Evolutionary conservation across 2,797 vertebrate species (phyloP).

Genomic region (Cyclura pinguis): DNA sequence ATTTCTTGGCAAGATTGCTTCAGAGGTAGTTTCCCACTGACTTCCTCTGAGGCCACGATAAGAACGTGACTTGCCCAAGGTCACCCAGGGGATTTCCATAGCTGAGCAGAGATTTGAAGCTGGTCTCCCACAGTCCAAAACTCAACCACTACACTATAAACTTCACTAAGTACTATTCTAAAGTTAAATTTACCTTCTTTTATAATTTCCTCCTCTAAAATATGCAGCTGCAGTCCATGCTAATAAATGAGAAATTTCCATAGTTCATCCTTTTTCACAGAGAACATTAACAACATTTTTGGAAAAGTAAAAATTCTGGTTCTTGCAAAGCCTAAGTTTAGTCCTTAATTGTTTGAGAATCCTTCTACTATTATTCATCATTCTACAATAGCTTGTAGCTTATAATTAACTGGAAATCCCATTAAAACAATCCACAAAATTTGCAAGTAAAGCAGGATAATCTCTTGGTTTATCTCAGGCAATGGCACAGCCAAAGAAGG

Average conservation of each 20-base stretch:
- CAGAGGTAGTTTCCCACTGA: too few relatives aligned
- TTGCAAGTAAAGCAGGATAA: neutral
- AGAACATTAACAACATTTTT: neutral
- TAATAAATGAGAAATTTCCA: neutral
- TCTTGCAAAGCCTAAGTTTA: slow-evolving; percentile 1
- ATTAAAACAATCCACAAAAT: neutral
- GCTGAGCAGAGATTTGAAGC: too few relatives aligned
- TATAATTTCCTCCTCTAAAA: neutral
- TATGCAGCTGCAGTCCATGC: neutral
- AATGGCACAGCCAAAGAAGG: neutral
- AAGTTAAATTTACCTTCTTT: neutral
- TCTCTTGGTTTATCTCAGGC: neutral
- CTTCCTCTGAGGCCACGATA: too few relatives aligned
- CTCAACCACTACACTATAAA: too few relatives aligned
- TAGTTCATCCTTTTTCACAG: neutral
- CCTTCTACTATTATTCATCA: neutral
- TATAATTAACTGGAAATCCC: neutral
- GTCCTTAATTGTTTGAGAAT: slow-evolving; percentile 7
- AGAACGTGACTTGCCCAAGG: too few relatives aligned
- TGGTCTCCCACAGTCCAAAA: too few relatives aligned
- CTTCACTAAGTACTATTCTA: neutral
- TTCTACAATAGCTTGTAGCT: slow-evolving; percentile 5
- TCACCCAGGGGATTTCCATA: too few relatives aligned
- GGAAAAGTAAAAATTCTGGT: neutral
- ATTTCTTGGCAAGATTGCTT: too few relatives aligned